Evolutionary conservation across 2,797 vertebrate species (phyloP), one percentile per base, ranked within the genome.

Genomic region (Forpus xanthops): DNA sequence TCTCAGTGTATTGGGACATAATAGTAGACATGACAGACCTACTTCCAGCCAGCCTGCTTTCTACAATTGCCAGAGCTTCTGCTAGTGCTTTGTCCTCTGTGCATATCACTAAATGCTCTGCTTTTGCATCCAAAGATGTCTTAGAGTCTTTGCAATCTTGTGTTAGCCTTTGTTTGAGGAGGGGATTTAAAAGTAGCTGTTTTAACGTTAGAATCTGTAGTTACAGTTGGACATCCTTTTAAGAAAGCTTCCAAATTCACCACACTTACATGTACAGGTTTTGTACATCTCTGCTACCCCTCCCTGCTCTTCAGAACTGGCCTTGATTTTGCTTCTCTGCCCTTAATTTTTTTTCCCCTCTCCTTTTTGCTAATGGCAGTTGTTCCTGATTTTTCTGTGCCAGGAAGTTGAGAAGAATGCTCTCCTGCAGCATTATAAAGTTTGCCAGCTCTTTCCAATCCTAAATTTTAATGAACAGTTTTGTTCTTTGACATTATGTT

Each of bases 391-490:
- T 71, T 71, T 73, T 75, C 73, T 67, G 68, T 91, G 76, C 80
- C 81, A 78, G 78, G 44, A 91, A 94, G 74, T 67, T 71, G 65
- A 82, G 89, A 88, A 70, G 87, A 94, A 91, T 87, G 49, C 71
- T 96, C 62, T 97, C 95, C 90, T 94, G 85, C 20, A 0, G 64
- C 89, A 45, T 78, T 90, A 3, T 64, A 79, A 77, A 84, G 72
- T 80, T 96, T 90, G 82, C 93, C 90, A 97, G 89, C 80, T 92
- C 47, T 95, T 97, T 95, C 87, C 80, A 87, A 8, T 76, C 65
- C 65, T 55, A 85, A 91, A 64, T 87, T 96, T 88, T 95, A 95
- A 96, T 83, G 87, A 93, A 67, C 91, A 87, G 52, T 96, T 96
- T 67, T 75, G 79, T 86, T 89, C 83, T n/a, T 92, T 89, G 60